These are phyloP conservation scores for Vultur gryphus DNA, from an alignment of 2,797 vertebrate genomes.

Conservation along the genomic window DNA sequence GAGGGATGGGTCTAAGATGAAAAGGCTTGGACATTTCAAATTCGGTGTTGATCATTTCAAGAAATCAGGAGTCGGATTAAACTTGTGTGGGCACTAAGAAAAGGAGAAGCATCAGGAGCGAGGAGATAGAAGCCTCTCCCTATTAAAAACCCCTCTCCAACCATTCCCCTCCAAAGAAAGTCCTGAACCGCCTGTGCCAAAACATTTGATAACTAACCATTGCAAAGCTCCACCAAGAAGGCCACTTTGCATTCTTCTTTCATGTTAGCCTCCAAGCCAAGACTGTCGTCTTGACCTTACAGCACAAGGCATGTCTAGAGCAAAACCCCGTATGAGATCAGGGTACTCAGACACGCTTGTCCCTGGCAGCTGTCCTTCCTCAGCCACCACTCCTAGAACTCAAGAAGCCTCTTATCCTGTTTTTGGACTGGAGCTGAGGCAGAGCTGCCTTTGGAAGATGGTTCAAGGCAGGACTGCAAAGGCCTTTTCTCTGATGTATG, in stretches of 20 bases:
- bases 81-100: not conserved
- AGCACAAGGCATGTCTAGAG: not conserved
- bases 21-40: not conserved
- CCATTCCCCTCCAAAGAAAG: not conserved
- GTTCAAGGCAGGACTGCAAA: not conserved
- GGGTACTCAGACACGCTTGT: not conserved
- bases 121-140: not conserved
- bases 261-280: not conserved
- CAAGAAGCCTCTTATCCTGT: not conserved
- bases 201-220: not conserved
- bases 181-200: not conserved
- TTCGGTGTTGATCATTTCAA: not conserved
- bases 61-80: not conserved
- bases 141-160: not conserved
- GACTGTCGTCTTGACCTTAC: not conserved
- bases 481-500: not conserved
- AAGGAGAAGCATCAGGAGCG: not conserved
- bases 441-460: not conserved
- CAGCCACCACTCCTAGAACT: not conserved
- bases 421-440: not conserved
- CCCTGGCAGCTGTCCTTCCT: not conserved
- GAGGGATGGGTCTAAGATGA: not conserved
- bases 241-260: not conserved
- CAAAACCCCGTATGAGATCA: fast-evolving
- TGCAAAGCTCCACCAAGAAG: not conserved